Base-by-base conservation (phyloP, 2,797 vertebrate species). In the Allobates femoralis region DNA sequence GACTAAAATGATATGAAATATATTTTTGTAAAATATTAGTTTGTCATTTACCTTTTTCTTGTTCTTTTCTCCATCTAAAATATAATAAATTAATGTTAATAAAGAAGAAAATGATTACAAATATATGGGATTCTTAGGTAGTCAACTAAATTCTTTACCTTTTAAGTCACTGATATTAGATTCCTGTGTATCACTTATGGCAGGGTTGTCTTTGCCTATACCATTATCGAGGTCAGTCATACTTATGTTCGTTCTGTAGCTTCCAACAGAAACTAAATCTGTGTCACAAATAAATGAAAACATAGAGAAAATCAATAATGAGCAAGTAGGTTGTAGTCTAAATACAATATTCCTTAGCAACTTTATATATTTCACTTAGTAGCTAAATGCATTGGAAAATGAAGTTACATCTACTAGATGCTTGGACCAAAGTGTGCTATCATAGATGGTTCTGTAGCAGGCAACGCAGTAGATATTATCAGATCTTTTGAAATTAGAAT, bases 201-300 rank as follows among this genome's bases (percentile, higher is more conserved):
- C 92, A 78, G 73, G 0, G 15, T 90, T 91, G 1, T 93, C 93
- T 67, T 83, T 92, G 0, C 92, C 76, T 23, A 89, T 91, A 15
- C 91, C 91, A 12, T 90, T 92, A 64, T 93, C 93, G 0, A 95
- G 93, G 84, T 95, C 94, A 0, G 93, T 90, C 94, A 95, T 92
- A 90, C 94, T 95, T 60, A 95, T 94, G 83, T 95, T 92, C 0
- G 94, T 95, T 85, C 92, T 92, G 90, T 94, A 95, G 91, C 95
- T 95, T 89, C 91, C 92, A 14, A 95, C 37, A 0, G 95, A 95
- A 81, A 95, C 83, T 37, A 94, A 91, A 14, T 95, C 95, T 95
- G 90, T 56, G 0, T 62, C 37, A 71, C 3, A 7, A 8, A 6
- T 11, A 51, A 26, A 64, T 26, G 37, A 0, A 2, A 58, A 73